phyloP scores from a whole-genome alignment of 2,797 vertebrate genomes.

The Lindbergichthys nudifrons region DNA sequence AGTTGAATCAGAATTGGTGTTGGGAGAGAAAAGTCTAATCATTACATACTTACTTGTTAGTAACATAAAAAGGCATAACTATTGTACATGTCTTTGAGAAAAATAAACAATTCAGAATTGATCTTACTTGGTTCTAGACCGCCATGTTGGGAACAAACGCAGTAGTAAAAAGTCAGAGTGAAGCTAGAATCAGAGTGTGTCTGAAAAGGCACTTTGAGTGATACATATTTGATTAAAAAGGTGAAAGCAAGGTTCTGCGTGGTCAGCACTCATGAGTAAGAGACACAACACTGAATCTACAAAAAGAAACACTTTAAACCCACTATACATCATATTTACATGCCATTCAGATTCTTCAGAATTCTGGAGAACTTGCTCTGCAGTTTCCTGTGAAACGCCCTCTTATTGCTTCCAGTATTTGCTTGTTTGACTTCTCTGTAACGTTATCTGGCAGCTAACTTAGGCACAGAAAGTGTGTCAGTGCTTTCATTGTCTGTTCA shows the following conservation, averaged over 20 bases:
- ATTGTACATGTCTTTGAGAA: background rate
- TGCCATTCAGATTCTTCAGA: background rate
- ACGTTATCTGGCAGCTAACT: slow-evolving; percentile 45
- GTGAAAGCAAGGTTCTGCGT: slow-evolving; percentile 45
- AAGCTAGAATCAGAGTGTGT: background rate
- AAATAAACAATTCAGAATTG: background rate
- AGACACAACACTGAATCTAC: slow-evolving; percentile 6
- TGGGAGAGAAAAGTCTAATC: background rate
- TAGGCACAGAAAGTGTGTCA: slow-evolving; percentile 72
- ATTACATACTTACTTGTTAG: background rate
- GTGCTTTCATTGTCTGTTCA: slow-evolving; percentile 68
- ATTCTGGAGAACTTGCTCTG: background rate
- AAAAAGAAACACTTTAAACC: slow-evolving; percentile 5
- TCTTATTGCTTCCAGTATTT: background rate
- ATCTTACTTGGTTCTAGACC: background rate
- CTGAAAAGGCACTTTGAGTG: slow-evolving; percentile 46
- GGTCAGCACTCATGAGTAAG: slow-evolving; percentile 27
- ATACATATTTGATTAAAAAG: slow-evolving; percentile 72
- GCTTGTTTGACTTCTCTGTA: background rate
- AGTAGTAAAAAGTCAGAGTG: background rate
- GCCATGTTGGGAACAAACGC: slow-evolving; percentile 1
- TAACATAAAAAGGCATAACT: background rate
- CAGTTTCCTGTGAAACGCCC: slow-evolving; percentile 3
- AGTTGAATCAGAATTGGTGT: background rate
- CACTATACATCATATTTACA: background rate